A percentile compares a stretch with the other conserved stretches of the same genome.
These are phyloP conservation scores for Andrena camellia DNA, from an alignment of 2,888 invertebrate species.

Conservation along the genomic window DNA sequence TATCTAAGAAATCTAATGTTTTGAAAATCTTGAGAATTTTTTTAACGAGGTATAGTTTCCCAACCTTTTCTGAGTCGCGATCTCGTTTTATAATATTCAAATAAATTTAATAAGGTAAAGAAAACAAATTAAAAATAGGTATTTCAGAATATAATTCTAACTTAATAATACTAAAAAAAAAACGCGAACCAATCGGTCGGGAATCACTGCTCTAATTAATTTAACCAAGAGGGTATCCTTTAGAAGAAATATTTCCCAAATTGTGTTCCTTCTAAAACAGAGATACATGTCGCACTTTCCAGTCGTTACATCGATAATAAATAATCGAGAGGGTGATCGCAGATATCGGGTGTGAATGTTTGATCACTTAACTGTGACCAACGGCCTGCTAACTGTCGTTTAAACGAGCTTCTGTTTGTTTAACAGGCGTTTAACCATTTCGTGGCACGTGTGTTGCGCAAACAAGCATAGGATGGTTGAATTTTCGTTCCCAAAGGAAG, in stretches of 20 bases:
- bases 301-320: constrained; percentile 36
- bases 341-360: constrained; percentile 72
- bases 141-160: too few species aligned
- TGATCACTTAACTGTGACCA: constrained; percentile 75
- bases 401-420: constrained; percentile 68
- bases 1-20: too few species aligned
- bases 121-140: too few species aligned
- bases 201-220: too few species aligned
- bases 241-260: not conserved
- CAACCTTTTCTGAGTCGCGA: too few species aligned
- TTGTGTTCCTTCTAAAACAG: not conserved
- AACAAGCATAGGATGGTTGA: constrained; percentile 57
- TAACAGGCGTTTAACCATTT: constrained; percentile 73
- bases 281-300: not conserved
- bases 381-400: constrained; percentile 71
- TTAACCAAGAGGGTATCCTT: too few species aligned
- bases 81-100: too few species aligned
- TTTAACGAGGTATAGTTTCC: too few species aligned
- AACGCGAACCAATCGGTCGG: too few species aligned
- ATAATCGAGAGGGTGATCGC: constrained; percentile 52
- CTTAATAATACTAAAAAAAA: too few species aligned
- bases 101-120: too few species aligned
- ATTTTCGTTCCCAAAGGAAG: constrained; percentile 64
- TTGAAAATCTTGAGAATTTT: too few species aligned
- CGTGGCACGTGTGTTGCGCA: constrained; percentile 68